Percentiles rank a stretch among this genome's conserved stretches.
Conservation (phyloP, 2,888 invertebrate species). For the Mesodorylaimus sp. region DNA sequence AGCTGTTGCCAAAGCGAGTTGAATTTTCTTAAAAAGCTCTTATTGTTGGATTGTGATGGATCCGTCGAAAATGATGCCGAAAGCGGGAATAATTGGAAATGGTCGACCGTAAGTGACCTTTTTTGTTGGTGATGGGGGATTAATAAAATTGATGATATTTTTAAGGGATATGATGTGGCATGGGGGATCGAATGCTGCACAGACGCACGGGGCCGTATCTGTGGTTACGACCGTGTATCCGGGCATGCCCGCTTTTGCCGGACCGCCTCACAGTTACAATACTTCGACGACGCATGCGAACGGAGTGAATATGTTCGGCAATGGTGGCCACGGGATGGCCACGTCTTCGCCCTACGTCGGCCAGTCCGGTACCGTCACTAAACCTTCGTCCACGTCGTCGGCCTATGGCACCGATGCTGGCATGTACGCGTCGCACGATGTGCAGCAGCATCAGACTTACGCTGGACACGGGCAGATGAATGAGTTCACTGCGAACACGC, state of each 20-base stretch:
- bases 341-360: neutral
- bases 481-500: constrained; percentile 36
- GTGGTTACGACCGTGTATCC: constrained; percentile 51
- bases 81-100: too few relatives aligned
- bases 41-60: too few relatives aligned
- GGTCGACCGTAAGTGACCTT: too few relatives aligned
- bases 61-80: too few relatives aligned
- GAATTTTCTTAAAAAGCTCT: too few relatives aligned
- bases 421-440: neutral
- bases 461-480: constrained; percentile 25
- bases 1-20: too few relatives aligned
- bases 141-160: too few relatives aligned
- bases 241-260: constrained; percentile 33
- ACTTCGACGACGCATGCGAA: constrained; percentile 2
- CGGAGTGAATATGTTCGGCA: neutral
- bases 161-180: constrained; percentile 4
- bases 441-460: too few relatives aligned
- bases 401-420: neutral
- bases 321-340: neutral
- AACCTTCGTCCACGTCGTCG: neutral
- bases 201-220: constrained; percentile 40
- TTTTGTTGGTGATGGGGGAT: too few relatives aligned
- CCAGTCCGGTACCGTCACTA: neutral
- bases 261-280: constrained; percentile 27
- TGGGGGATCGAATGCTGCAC: constrained; percentile 14